Evolutionary conservation across 2,888 invertebrate genomes (phyloP).

Genomic region (Neria commutata): DNA sequence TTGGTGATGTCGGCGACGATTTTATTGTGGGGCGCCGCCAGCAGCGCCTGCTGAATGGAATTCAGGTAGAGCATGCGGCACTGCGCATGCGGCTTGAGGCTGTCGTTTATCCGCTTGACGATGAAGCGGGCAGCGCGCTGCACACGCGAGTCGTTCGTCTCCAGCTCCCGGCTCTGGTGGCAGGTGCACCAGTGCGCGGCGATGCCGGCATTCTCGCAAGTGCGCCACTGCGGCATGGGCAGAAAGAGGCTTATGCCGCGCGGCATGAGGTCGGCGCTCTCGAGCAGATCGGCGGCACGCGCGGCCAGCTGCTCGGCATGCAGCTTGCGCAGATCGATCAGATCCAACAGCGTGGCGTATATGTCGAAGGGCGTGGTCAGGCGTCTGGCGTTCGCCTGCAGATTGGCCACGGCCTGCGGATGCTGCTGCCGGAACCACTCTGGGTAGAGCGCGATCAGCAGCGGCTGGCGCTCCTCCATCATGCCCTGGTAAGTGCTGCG

Average conservation of each 20-base stretch:
- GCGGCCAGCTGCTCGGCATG: constrained; percentile 60
- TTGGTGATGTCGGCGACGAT: constrained; percentile 52
- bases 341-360: constrained; percentile 77
- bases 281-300: constrained; percentile 53
- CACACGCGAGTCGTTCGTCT: constrained; percentile 65
- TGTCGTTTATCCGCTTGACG: constrained; percentile 70
- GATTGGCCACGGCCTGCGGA: constrained; percentile 68
- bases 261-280: constrained; percentile 58
- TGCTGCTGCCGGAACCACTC: constrained; percentile 71
- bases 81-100: constrained; percentile 67
- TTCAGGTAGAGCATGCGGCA: constrained; percentile 71
- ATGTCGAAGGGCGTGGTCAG: constrained; percentile 87
- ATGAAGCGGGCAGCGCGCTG: constrained; percentile 68
- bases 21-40: constrained; percentile 63
- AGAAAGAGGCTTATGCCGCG: constrained; percentile 79
- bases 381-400: constrained; percentile 70
- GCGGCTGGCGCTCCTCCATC: constrained; percentile 87
- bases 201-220: constrained; percentile 79
- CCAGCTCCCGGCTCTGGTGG: constrained; percentile 69
- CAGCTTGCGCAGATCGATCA: constrained; percentile 65
- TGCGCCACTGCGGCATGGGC: constrained; percentile 73
- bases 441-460: constrained; percentile 77
- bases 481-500: constrained; percentile 81
- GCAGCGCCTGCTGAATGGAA: constrained; percentile 71
- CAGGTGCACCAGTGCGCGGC: constrained; percentile 90